Base-by-base conservation (phyloP, 1,140 invertebrate genomes). In the Zaprionus davidi region DNA sequence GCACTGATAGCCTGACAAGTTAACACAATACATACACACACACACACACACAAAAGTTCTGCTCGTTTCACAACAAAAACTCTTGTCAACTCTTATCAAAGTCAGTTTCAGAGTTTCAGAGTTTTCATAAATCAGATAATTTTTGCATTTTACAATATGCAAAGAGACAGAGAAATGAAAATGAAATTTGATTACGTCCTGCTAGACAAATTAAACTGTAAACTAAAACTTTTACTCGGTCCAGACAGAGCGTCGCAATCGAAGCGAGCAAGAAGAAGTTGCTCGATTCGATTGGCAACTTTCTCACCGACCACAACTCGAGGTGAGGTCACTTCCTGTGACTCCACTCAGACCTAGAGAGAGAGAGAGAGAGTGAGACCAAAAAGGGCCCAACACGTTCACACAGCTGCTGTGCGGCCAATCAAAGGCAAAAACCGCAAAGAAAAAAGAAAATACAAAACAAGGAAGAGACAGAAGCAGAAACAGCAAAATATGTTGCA, bases 341-440 rank as follows among this genome's bases (percentile, higher is more conserved):
- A 87, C 81, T 60, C 63, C 74, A 53, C 74, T 46, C 59, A 36
- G 31, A 71, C 34, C 51, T 1, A 36, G 5, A 59, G 15, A 34
- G 28, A 28, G 6, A 28, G 28, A 28, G 28, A 51, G 12, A 34
- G 5, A 59, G 22, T 34, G 24, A 56, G 17, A 76, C 24, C 24
- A 11, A 56, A 57, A 57, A 67, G 72, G 72, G 53, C 84, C 71
- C 78, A 70, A 78, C 83, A 83, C 77, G 83, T 80, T 46, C 59
- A 62, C 41, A 51, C 55, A 12, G 22, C 51, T 58, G 74, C 41
- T 51, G 34, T 26, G 24, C 53, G 24, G 41, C 31, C 84, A 88
- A 84, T 88, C 85, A 88, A 81, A 73, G 64, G 63, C 66, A 71
- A 80, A 81, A 85, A 76, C 82, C 79, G 63, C 79, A 87, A 58